Conservation (phyloP, 2,888 invertebrate species). For the Marasmarcha lunaedactyla region DNA sequence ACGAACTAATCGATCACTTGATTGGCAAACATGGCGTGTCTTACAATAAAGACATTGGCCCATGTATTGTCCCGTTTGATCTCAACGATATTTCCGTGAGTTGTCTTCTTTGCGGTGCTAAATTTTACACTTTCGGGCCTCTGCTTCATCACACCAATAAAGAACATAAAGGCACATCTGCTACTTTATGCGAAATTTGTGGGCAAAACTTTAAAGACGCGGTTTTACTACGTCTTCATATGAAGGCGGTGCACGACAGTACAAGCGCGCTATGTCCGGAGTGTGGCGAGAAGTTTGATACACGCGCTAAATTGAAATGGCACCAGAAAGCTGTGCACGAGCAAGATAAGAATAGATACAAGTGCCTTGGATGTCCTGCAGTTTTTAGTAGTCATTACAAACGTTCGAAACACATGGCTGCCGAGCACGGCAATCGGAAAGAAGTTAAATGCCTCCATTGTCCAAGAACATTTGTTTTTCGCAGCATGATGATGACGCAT, state of each 20-base stretch:
- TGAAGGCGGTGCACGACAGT: slow-evolving; percentile 48
- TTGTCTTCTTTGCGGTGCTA: slow-evolving; percentile 44
- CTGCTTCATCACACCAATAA: slow-evolving; percentile 53
- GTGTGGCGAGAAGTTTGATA: slow-evolving; percentile 58
- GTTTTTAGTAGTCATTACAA: slow-evolving; percentile 52
- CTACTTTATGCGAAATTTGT: slow-evolving; percentile 50
- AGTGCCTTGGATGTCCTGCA: slow-evolving; percentile 54
- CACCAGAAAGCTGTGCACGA: slow-evolving; percentile 56
- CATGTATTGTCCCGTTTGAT: slow-evolving; percentile 52
- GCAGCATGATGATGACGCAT: slow-evolving; percentile 62
- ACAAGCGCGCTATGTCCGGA: slow-evolving; percentile 42
- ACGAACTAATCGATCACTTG: slow-evolving; percentile 49
- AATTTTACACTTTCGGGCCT: slow-evolving; percentile 51
- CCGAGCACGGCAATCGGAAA: slow-evolving; percentile 45
- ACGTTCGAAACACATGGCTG: slow-evolving; percentile 48
- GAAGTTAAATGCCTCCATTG: slow-evolving; percentile 57
- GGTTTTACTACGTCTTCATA: slow-evolving; percentile 35
- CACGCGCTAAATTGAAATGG: slow-evolving; percentile 54
- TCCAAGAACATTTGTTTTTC: slow-evolving; percentile 52
- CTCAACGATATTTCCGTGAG: slow-evolving; percentile 41
- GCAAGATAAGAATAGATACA: slow-evolving; percentile 51
- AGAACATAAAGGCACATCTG: slow-evolving; percentile 52
- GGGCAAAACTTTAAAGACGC: slow-evolving; percentile 55
- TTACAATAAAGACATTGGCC: slow-evolving; percentile 51
- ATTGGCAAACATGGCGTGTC: slow-evolving; percentile 32